Evolutionary conservation across 2,888 invertebrate species (phyloP).

Genomic region (Aethes cnicana): DNA sequence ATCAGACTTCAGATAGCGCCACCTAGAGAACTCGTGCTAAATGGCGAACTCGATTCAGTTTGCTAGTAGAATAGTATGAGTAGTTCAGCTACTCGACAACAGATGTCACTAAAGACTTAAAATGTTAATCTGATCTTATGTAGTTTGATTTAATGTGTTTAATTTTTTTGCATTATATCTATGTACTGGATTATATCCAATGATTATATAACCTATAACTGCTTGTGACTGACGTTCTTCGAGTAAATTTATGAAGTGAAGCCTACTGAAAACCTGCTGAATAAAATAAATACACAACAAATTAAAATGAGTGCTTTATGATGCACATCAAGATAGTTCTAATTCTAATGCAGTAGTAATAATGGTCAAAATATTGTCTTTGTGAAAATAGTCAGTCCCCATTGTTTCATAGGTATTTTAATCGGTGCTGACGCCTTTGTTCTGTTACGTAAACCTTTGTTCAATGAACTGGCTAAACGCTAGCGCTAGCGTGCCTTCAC

Average conservation of each 20-base stretch:
- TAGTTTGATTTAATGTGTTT: slow-evolving; percentile 1
- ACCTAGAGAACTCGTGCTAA: neutral
- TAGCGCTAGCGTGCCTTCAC: slow-evolving; percentile 31
- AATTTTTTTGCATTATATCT: too few species aligned
- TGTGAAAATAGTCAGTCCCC: neutral
- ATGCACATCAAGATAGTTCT: too few species aligned
- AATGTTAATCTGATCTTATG: neutral
- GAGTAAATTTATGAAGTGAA: too few species aligned
- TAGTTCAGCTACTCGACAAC: slow-evolving; percentile 35
- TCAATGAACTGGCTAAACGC: slow-evolving; percentile 32
- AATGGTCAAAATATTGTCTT: neutral
- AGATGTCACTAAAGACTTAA: slow-evolving; percentile 40
- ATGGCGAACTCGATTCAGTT: too few species aligned
- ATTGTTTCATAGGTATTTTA: slow-evolving; percentile 22
- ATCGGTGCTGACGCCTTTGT: slow-evolving; percentile 33
- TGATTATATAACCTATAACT: too few species aligned
- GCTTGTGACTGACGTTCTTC: too few species aligned
- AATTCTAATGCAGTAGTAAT: too few species aligned
- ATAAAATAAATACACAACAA: too few species aligned
- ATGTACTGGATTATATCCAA: too few species aligned
- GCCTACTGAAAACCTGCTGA: too few species aligned
- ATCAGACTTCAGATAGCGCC: neutral
- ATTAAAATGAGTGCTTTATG: too few species aligned
- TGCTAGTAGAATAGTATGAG: too few species aligned
- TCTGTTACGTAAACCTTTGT: slow-evolving; percentile 36